Percentiles rank a stretch among this genome's conserved stretches.
Evolutionary conservation across 2,113 vertebrate species (phyloP).

Genomic region (Delphinapterus leucas): DNA sequence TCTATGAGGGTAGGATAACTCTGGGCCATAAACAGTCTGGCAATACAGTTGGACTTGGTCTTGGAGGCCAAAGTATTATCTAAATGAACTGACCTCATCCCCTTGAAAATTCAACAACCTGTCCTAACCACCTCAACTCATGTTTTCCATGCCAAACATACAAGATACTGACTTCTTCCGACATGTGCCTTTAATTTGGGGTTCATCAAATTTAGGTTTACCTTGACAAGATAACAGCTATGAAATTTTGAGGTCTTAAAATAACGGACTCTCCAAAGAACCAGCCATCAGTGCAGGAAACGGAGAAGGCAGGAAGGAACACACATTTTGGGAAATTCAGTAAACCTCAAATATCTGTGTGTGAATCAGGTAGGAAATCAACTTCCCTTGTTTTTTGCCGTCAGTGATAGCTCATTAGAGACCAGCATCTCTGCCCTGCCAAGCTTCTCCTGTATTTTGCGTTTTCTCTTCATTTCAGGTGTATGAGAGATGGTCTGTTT

Average conservation of each 20-base stretch:
- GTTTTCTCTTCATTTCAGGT: constrained; percentile 18
- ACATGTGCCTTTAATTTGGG: neutral
- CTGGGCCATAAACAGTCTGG: neutral
- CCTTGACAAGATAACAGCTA: neutral
- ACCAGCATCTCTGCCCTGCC: neutral
- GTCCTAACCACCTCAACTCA: neutral
- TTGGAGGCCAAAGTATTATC: neutral
- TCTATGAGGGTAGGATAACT: neutral
- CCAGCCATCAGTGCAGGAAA: neutral
- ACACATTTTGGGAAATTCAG: neutral
- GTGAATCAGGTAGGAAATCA: neutral
- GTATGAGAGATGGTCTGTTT: neutral
- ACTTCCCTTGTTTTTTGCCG: neutral
- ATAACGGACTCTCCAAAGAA: neutral
- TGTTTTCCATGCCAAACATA: neutral
- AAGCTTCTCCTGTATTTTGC: neutral
- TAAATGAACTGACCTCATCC: neutral
- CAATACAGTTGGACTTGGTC: neutral
- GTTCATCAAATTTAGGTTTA: neutral
- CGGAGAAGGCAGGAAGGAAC: neutral
- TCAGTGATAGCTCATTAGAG: neutral
- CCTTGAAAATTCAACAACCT: neutral
- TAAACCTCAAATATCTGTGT: neutral
- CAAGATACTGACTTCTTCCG: neutral
- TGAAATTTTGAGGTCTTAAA: constrained; percentile 20